Conservation (phyloP, 2,113 vertebrate species). For the Amblyornis subalaris region DNA sequence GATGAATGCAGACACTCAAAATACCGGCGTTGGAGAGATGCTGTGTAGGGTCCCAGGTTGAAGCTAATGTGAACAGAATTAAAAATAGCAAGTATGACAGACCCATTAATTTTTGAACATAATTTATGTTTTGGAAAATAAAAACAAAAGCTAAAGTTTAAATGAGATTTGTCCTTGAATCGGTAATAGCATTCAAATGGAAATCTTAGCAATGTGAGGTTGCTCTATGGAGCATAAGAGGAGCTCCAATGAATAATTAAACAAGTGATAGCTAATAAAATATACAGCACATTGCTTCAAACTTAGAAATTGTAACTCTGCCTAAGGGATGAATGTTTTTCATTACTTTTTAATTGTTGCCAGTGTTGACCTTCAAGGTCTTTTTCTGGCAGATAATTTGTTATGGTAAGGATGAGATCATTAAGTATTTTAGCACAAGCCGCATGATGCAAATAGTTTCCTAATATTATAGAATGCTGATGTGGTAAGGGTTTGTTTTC, state of each 20-base stretch:
- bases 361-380: slow-evolving; percentile 77
- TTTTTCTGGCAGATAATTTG: slow-evolving; percentile 75
- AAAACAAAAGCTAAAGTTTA: slow-evolving; percentile 51
- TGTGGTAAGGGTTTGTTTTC: slow-evolving; percentile 39
- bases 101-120: slow-evolving; percentile 25
- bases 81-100: slow-evolving; percentile 19
- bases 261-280: slow-evolving; percentile 79
- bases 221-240: slow-evolving; percentile 74
- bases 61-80: slow-evolving; percentile 6
- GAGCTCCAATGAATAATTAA: slow-evolving; percentile 77
- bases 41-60: not conserved
- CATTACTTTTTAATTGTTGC: slow-evolving; percentile 82
- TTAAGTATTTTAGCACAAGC: slow-evolving; percentile 70
- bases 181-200: slow-evolving; percentile 63
- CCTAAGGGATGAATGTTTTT: slow-evolving; percentile 78
- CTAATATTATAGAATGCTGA: slow-evolving; percentile 63
- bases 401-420: slow-evolving; percentile 77
- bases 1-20: slow-evolving; percentile 24
- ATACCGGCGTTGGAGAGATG: not conserved
- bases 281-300: slow-evolving; percentile 74
- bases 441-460: slow-evolving; percentile 52
- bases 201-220: slow-evolving; percentile 75
- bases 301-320: slow-evolving; percentile 73
- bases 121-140: slow-evolving; percentile 46
- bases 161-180: slow-evolving; percentile 69